Conservation (phyloP, 2,797 vertebrate species). For the Selene dorsalis region DNA sequence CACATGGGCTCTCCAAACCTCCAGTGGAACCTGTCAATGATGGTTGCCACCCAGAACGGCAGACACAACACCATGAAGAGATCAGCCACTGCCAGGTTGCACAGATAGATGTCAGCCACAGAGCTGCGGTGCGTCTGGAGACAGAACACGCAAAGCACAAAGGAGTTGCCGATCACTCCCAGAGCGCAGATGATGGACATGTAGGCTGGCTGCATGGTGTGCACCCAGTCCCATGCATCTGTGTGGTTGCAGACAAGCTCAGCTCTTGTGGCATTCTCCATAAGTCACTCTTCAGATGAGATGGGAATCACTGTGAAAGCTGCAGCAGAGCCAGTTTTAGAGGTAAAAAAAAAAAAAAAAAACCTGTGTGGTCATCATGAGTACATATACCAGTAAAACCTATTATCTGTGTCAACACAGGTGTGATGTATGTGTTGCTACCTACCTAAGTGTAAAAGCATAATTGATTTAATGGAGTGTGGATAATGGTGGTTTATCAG, state of each 20-base stretch:
- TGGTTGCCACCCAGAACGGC: slow-evolving; percentile 91
- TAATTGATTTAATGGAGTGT: slow-evolving; percentile 55
- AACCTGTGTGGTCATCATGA: no score
- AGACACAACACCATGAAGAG: slow-evolving; percentile 86
- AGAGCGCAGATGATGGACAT: slow-evolving; percentile 88
- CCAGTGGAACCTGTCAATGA: slow-evolving; percentile 86
- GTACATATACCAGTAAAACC: slow-evolving; percentile 30
- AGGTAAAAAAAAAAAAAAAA: no score
- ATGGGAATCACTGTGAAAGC: slow-evolving; percentile 37
- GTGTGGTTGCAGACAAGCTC: slow-evolving; percentile 75
- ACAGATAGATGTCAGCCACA: slow-evolving; percentile 91
- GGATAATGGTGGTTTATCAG: slow-evolving; percentile 60
- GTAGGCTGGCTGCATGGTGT: slow-evolving; percentile 85
- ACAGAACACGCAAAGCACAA: slow-evolving; percentile 87
- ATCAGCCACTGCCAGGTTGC: slow-evolving; percentile 89
- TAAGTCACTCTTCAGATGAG: slow-evolving; percentile 9
- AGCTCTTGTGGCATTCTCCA: slow-evolving; percentile 39
- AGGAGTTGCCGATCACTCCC: slow-evolving; percentile 86
- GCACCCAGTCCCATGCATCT: slow-evolving; percentile 80
- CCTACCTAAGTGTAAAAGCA: slow-evolving; percentile 13
- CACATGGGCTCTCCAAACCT: slow-evolving; percentile 88
- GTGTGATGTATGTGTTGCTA: slow-evolving; percentile 3
- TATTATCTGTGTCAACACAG: slow-evolving; percentile 55
- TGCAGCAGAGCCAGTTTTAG: slow-evolving; percentile 21
- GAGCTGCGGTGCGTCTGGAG: slow-evolving; percentile 86